These are phyloP conservation scores for Onychostoma macrolepis DNA, from an alignment of 2,113 vertebrate genomes.

Conservation along the genomic window DNA sequence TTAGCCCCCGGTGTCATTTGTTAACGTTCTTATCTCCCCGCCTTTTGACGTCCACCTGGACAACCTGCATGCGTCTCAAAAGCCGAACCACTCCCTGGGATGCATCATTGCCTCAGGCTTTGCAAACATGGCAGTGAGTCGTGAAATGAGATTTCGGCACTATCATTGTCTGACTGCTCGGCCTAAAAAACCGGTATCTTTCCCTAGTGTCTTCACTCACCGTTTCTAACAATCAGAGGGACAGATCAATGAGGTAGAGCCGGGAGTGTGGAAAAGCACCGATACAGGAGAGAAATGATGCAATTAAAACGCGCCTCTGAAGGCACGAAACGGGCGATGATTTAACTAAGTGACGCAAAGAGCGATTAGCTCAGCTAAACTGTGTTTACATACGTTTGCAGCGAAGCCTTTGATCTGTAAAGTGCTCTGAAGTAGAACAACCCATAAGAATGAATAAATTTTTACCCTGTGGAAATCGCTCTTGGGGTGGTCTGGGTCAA, in stretches of 20 bases:
- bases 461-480: constrained; percentile 32
- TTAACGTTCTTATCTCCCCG: constrained; percentile 58
- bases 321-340: constrained; percentile 59
- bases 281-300: constrained; percentile 67
- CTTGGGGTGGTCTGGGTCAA: constrained; percentile 44
- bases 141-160: constrained; percentile 79
- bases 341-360: constrained; percentile 59
- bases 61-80: constrained; percentile 57
- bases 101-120: constrained; percentile 62
- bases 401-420: constrained; percentile 62
- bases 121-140: constrained; percentile 74
- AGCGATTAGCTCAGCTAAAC: constrained; percentile 61
- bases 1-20: constrained; percentile 61
- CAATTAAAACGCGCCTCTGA: constrained; percentile 65
- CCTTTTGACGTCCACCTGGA: constrained; percentile 61
- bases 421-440: constrained; percentile 51
- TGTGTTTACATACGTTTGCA: constrained; percentile 65
- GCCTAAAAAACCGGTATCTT: constrained; percentile 44
- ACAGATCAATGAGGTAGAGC: constrained; percentile 71
- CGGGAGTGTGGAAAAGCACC: constrained; percentile 63
- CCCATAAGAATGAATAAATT: constrained; percentile 37
- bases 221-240: constrained; percentile 67
- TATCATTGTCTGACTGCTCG: constrained; percentile 65
- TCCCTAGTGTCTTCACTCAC: constrained; percentile 54
- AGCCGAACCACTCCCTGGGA: constrained; percentile 57